phyloP scores from a whole-genome alignment of 2,797 vertebrate genomes.

The Lophotriccus pileatus region DNA sequence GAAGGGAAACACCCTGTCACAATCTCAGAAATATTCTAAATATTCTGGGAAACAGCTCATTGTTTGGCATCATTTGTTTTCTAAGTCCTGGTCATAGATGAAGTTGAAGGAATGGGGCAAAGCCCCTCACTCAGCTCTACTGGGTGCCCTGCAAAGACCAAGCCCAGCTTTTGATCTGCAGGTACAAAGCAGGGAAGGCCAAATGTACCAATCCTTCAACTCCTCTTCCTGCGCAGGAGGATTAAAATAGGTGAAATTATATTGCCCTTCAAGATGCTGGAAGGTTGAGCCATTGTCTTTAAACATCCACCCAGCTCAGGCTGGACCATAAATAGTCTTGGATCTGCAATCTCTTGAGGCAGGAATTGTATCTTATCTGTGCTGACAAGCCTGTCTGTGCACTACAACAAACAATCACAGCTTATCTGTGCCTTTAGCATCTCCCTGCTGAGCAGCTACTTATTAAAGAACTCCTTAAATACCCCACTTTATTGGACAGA shows the following conservation, averaged over 20 bases:
- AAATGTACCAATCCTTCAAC: neutral
- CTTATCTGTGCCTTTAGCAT: neutral
- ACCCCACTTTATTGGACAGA: neutral
- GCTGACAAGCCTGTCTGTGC: neutral
- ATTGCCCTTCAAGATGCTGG: neutral
- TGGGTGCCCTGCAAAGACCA: neutral
- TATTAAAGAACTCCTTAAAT: neutral
- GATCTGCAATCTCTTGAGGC: neutral
- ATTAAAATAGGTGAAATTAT: neutral
- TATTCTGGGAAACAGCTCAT: neutral
- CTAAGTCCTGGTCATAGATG: neutral
- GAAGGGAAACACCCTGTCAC: neutral
- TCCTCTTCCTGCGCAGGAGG: neutral
- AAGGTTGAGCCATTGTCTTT: neutral
- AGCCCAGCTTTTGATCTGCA: neutral
- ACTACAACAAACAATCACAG: neutral
- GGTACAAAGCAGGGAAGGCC: neutral
- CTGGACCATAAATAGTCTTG: neutral
- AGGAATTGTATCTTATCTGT: neutral
- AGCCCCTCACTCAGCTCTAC: neutral
- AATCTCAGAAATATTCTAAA: neutral
- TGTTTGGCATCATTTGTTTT: neutral
- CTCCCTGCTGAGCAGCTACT: neutral
- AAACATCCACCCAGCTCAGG: neutral
- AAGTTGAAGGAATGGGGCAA: neutral